Evolutionary conservation across 2,888 invertebrate species (phyloP), one percentile per base, ranked within the genome.

Genomic region (Cerceris ruficornis): DNA sequence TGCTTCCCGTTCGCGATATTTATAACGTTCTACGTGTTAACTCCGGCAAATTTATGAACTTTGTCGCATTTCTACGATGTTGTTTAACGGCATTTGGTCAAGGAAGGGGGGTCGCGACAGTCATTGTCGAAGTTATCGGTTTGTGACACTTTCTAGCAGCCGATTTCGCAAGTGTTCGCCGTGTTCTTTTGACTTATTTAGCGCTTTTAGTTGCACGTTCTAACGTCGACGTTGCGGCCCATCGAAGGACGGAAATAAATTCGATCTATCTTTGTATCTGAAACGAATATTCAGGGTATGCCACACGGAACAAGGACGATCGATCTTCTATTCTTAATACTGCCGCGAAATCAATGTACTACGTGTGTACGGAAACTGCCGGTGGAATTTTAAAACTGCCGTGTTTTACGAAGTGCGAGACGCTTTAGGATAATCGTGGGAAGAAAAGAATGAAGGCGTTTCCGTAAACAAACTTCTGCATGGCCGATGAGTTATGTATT

Each of bases 271-370:
- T 80, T 75, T 54, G 61, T 71, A n/a, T 50, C 14, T 13, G 52
- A 64, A 57, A 39, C 13, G 62, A 13, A 9, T 66, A 69, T 65
- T 55, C 39, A 42, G 50, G 52, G 57, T 59, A 64, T 42, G 60
- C n/a, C 28, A 62, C 67, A 64, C 42, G 64, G 42, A 62, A 61
- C 78, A 78, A 71, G 80, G 75, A 75, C 75, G 15, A 50, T 43
- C 14, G 64, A 46, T 8, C 41, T 54, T 66, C 70, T 78, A 78
- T 61, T 78, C 77, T 80, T 68, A 70, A 74, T 80, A 41, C 69
- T 52, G 59, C 49, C 13, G 57, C 14, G 11, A 42, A 77, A 73
- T 79, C 79, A 69, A 80, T 77, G 74, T n/a, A 13, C 39, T 43
- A 60, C 8, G 14, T 14, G n/a, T 14, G 14, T 59, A n/a, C 11